Percentiles rank a stretch among this genome's conserved stretches.
Conservation (phyloP, 2,113 vertebrate species). For the Ctenodactylus gundi region DNA sequence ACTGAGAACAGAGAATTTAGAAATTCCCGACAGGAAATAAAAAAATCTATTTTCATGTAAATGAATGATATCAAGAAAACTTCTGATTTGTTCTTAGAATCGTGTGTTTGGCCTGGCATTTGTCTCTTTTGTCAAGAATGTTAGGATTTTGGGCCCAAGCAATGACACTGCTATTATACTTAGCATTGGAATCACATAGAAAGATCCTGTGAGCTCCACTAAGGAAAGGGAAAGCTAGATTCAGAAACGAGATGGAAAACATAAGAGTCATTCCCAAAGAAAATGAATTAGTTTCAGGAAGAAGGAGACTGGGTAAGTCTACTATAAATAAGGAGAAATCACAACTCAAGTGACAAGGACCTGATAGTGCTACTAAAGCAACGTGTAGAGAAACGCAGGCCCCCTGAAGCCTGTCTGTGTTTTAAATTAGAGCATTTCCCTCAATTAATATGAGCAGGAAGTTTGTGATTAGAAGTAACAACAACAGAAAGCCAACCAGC, state of each 20-base stretch:
- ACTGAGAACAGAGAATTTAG: neutral
- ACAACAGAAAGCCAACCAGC: neutral
- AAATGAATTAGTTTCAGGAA: neutral
- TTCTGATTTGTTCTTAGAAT: neutral
- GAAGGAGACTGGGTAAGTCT: neutral
- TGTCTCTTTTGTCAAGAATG: neutral
- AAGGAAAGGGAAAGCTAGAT: neutral
- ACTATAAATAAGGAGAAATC: neutral
- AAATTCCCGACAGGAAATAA: neutral
- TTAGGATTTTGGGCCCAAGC: neutral
- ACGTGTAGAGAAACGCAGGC: neutral
- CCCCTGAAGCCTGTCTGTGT: neutral
- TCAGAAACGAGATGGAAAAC: neutral
- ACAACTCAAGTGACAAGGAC: neutral
- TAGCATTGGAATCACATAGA: neutral
- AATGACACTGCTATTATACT: neutral
- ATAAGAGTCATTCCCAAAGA: neutral
- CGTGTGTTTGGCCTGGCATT: neutral
- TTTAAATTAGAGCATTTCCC: neutral
- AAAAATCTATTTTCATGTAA: neutral
- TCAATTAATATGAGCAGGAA: neutral
- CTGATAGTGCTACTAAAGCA: neutral
- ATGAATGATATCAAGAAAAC: neutral
- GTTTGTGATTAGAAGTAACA: neutral
- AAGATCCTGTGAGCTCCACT: neutral